Conservation (phyloP, 2,888 invertebrate species). For the Stegophylla sp. region DNA sequence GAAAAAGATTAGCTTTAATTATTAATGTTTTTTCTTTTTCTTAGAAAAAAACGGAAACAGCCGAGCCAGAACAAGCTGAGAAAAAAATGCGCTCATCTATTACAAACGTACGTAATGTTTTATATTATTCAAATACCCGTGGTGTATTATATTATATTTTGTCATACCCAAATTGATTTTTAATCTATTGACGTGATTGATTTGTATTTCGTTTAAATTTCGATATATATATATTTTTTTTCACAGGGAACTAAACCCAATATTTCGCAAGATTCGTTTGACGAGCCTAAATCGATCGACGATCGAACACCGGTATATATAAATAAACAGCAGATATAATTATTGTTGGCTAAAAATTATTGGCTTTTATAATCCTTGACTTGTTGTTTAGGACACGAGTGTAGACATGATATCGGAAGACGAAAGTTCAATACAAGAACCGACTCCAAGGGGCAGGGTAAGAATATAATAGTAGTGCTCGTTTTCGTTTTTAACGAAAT, state of each 20-base stretch:
- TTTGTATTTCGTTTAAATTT: not conserved
- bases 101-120: slow-evolving; percentile 29
- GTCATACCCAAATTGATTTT: too few species aligned
- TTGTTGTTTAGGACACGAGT: slow-evolving; percentile 49
- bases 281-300: slow-evolving; percentile 44
- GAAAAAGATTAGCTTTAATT: not conserved
- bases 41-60: slow-evolving; percentile 42
- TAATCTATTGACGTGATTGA: not conserved
- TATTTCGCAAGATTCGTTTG: slow-evolving; percentile 43
- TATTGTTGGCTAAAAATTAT: not conserved
- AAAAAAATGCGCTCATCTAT: slow-evolving; percentile 50
- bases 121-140: not conserved
- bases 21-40: not conserved
- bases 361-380: not conserved
- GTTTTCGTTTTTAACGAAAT: not conserved
- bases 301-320: slow-evolving; percentile 49
- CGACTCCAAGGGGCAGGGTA: slow-evolving; percentile 34
- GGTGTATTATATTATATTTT: not conserved
- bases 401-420: slow-evolving; percentile 50
- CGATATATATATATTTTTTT: not conserved
- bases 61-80: slow-evolving; percentile 33
- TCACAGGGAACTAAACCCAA: slow-evolving; percentile 43
- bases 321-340: not conserved
- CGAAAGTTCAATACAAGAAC: slow-evolving; percentile 49
- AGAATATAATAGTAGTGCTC: not conserved